phyloP scores from a whole-genome alignment of 2,797 vertebrate species.

The Lates japonicus region DNA sequence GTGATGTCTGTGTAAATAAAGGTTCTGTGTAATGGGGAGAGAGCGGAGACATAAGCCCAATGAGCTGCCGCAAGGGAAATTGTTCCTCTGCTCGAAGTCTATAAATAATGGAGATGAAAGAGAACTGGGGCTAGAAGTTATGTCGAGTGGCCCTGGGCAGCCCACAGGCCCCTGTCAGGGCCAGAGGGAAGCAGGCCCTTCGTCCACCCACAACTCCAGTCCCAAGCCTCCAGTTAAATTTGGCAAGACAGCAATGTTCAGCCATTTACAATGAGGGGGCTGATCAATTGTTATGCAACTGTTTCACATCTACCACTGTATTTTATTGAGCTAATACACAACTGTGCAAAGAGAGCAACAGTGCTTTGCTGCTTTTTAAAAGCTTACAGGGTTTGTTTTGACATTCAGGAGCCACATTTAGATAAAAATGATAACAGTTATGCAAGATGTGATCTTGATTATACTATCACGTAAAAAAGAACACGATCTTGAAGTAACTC shows the following conservation, averaged over 20 bases:
- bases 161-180: constrained; percentile 79
- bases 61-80: constrained; percentile 70
- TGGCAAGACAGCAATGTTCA: constrained; percentile 57
- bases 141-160: constrained; percentile 77
- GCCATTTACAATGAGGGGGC: constrained; percentile 72
- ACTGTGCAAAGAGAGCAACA: constrained; percentile 21
- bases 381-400: constrained; percentile 23
- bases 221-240: constrained; percentile 66
- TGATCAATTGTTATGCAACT: constrained; percentile 70
- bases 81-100: constrained; percentile 68
- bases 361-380: constrained; percentile 19
- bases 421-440: constrained; percentile 12
- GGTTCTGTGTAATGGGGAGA: constrained; percentile 55
- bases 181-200: constrained; percentile 61
- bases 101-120: constrained; percentile 84
- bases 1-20: constrained; percentile 78
- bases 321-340: constrained; percentile 28
- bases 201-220: constrained; percentile 67
- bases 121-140: constrained; percentile 73
- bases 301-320: constrained; percentile 45
- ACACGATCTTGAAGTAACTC: not conserved
- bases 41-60: constrained; percentile 65
- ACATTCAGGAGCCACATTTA: constrained; percentile 4
- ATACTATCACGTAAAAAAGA: not conserved
- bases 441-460: constrained; percentile 9